Conservation (phyloP, 2,888 invertebrate species). For the Cerastis leucographa region DNA sequence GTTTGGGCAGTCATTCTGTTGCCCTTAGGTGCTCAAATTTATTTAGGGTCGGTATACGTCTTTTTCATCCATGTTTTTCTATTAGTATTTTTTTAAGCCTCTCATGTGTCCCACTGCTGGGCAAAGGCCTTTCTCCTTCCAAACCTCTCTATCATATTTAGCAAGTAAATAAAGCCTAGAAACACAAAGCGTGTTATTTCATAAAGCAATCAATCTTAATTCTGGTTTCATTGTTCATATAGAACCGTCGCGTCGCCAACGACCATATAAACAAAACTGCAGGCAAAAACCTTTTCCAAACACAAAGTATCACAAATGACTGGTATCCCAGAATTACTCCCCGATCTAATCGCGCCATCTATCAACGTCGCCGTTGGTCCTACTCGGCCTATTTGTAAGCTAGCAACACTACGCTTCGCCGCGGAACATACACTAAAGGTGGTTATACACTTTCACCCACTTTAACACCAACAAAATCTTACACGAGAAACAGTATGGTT, state of each 20-base stretch:
- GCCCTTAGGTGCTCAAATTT: background rate
- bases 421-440: slow-evolving; percentile 41
- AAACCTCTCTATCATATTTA: no score
- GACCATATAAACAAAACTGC: slow-evolving; percentile 22
- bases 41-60: background rate
- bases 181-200: background rate
- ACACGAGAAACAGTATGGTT: no score
- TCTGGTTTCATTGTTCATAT: background rate
- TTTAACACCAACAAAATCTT: no score
- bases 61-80: background rate
- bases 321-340: slow-evolving; percentile 60
- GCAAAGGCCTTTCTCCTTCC: no score
- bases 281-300: slow-evolving; percentile 38
- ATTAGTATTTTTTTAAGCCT: background rate
- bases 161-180: background rate
- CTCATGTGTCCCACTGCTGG: no score
- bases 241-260: background rate
- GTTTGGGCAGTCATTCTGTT: background rate
- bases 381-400: slow-evolving; percentile 70
- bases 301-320: slow-evolving; percentile 63
- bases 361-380: slow-evolving; percentile 74
- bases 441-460: background rate
- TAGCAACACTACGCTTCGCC: slow-evolving; percentile 54
- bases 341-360: slow-evolving; percentile 72
- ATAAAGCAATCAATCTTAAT: background rate